Conservation (phyloP, 1,140 invertebrate genomes). For the Orchesella cincta region DNA sequence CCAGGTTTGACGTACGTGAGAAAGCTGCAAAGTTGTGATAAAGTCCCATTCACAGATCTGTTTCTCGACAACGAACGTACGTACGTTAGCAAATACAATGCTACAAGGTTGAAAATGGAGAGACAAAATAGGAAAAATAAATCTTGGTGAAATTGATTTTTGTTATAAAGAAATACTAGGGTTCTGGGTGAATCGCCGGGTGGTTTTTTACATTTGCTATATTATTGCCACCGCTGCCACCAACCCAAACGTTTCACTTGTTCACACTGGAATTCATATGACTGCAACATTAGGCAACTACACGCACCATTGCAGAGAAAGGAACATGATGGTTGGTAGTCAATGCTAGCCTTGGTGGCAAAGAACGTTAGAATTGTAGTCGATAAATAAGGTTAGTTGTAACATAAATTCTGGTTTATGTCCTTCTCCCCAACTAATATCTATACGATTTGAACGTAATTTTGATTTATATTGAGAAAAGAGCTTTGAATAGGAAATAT, state of each 20-base stretch:
- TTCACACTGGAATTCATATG: background rate
- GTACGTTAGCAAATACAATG: background rate
- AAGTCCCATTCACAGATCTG: constrained; percentile 19
- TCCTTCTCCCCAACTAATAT: too few species aligned
- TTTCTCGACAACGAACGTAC: background rate
- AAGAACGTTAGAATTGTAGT: constrained; percentile 3
- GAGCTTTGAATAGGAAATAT: too few species aligned
- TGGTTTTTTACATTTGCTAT: background rate
- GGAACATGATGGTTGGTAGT: too few species aligned
- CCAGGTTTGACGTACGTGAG: constrained; percentile 13
- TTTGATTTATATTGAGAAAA: too few species aligned
- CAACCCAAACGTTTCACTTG: background rate
- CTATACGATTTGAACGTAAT: too few species aligned
- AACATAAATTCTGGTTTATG: constrained; percentile 42
- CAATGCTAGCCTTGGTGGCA: too few species aligned
- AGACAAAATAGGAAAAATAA: constrained; percentile 21
- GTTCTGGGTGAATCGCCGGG: background rate
- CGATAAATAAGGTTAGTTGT: constrained; percentile 40
- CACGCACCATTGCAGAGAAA: background rate
- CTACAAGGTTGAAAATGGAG: background rate
- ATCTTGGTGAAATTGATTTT: constrained; percentile 16
- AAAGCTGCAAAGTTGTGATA: constrained; percentile 19
- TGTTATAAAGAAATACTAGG: background rate
- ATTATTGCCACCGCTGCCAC: background rate
- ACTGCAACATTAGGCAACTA: constrained; percentile 13